Base-by-base conservation (phyloP, 2,888 invertebrate genomes). In the Fragum fragum region DNA sequence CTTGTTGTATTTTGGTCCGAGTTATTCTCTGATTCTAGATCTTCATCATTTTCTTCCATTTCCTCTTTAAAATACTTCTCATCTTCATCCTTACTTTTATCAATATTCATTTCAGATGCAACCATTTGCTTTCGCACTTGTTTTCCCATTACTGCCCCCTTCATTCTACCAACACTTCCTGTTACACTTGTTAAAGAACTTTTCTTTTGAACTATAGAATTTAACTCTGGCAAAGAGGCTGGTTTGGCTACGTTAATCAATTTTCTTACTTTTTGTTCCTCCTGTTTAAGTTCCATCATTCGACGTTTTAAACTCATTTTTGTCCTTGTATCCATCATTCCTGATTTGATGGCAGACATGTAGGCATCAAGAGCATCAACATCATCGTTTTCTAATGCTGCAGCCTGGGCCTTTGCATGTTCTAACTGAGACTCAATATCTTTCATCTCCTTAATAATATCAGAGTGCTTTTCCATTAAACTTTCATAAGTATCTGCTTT, bases 281-380 rank as follows among this genome's bases (percentile, higher is more conserved):
- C 97, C 14, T 95, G 94, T 90, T 96, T 96, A 6, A 98, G 93
- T 79, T 96, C 96, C 53, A 96, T 95, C 39, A 98, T 95, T 77
- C 96, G 96, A 36, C 94, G 88, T 81, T 95, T 95, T 55, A 94
- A 86, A 39, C 92, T 89, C 83, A 94, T 93, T 70, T 93, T 91
- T n/a, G 94, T 94, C 78, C 93, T 94, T 47, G 94, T 94, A 88
- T 95, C 95, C 90, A 94, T 91, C 55, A 89, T 92, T 3, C 95
- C 95, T 11, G 93, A 90, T 79, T 95, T 95, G 47, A 95, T 93
- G 26, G 94, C 91, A 7, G 88, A 88, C 98, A 99, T 98, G 94
- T 96, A 99, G 6, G 96, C 96, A 92, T 99, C 99, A 66, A 99
- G 94, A 1, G 97, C 97, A 93, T 98, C 98, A 57, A 95, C 95